Percentiles rank a stretch among this genome's conserved stretches.
phyloP scores from a whole-genome alignment of 2,888 invertebrate species.

The Cylloceria caligata region DNA sequence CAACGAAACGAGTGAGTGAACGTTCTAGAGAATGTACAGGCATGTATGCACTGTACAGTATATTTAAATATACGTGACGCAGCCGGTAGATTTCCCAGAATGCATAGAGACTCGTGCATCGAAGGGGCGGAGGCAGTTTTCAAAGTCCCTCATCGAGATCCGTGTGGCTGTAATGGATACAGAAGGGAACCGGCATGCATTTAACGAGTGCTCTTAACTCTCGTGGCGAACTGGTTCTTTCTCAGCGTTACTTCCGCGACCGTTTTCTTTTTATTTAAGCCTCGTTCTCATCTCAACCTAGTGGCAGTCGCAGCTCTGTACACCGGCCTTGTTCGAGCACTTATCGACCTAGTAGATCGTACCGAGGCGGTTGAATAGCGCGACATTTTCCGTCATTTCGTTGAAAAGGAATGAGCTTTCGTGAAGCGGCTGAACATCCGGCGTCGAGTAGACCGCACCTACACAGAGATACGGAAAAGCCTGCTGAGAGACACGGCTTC shows the following conservation, averaged over 20 bases:
- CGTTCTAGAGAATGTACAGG: neutral
- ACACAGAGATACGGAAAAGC: conserved; percentile 31
- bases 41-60: neutral
- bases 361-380: conserved; percentile 57
- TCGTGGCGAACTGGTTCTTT: conserved; percentile 46
- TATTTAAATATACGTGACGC: conserved; percentile 31
- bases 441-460: conserved; percentile 43
- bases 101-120: conserved; percentile 31
- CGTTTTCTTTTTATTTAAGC: conserved; percentile 7
- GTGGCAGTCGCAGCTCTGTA: conserved; percentile 15
- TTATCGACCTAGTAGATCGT: conserved; percentile 54
- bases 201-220: conserved; percentile 58
- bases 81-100: conserved; percentile 44
- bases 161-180: neutral
- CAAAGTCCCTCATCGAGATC: conserved; percentile 40
- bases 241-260: conserved; percentile 36
- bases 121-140: conserved; percentile 25
- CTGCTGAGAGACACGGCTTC: conserved; percentile 38
- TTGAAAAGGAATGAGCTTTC: conserved; percentile 59
- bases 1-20: conserved; percentile 29
- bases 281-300: conserved; percentile 14
- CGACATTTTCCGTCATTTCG: conserved; percentile 63
- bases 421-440: conserved; percentile 46
- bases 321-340: conserved; percentile 52
- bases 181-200: conserved; percentile 27